A percentile compares a stretch with the other conserved stretches of the same genome.
These are phyloP conservation scores for Tauraco hartlaubi DNA, from an alignment of 2,797 vertebrate species.

Conservation along the genomic window DNA sequence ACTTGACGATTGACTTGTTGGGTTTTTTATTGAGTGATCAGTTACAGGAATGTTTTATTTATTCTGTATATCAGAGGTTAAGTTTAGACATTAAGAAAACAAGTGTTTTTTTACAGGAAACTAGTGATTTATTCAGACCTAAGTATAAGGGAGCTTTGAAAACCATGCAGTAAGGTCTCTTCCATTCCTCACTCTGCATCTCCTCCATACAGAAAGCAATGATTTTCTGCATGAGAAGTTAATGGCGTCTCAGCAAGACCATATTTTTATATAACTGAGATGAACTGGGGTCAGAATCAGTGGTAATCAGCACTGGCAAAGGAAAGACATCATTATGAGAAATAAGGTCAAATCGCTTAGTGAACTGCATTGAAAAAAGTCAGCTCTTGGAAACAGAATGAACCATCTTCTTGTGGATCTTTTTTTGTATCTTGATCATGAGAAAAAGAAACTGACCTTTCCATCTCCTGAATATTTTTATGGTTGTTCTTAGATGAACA, in stretches of 20 bases:
- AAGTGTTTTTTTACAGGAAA: not conserved
- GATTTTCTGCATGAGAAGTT: not conserved
- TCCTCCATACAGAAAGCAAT: not conserved
- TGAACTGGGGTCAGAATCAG: not conserved
- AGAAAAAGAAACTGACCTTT: not conserved
- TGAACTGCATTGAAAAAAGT: not conserved
- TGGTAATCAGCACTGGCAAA: not conserved
- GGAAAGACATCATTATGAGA: not conserved
- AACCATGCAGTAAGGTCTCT: not conserved
- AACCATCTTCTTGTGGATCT: not conserved
- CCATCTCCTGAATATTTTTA: not conserved
- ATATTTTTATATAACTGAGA: conserved; percentile 3
- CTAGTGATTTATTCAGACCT: not conserved
- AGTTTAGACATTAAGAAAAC: not conserved
- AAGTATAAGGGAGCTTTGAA: not conserved
- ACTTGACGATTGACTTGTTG: not conserved
- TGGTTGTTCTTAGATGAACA: not conserved
- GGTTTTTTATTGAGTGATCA: not conserved
- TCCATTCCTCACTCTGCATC: not conserved
- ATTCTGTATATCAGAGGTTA: not conserved
- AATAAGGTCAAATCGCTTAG: not conserved
- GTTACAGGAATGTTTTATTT: not conserved
- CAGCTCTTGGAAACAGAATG: not conserved
- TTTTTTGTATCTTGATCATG: not conserved
- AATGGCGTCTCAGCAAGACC: not conserved